These are phyloP conservation scores for Tachycineta bicolor DNA, from an alignment of 2,113 vertebrate genomes.

Conservation along the genomic window DNA sequence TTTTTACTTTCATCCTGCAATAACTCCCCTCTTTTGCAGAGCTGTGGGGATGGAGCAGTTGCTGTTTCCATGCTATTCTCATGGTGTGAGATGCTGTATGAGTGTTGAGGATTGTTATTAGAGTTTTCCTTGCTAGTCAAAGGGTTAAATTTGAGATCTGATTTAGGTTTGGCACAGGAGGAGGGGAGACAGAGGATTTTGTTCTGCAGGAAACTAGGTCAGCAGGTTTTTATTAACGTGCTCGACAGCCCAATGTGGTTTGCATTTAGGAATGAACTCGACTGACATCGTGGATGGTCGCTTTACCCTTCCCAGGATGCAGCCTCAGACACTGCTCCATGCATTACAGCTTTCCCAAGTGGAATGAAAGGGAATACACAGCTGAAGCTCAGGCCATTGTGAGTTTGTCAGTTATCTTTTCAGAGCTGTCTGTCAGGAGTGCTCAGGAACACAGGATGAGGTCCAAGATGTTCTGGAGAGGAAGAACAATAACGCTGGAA, in stretches of 20 bases:
- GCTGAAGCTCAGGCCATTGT: neutral
- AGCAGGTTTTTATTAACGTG: conserved; percentile 63
- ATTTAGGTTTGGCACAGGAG: conserved; percentile 48
- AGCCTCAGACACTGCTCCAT: conserved; percentile 15
- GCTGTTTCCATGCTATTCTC: neutral
- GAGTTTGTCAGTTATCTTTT: neutral
- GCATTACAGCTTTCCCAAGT: neutral
- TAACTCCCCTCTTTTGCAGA: neutral
- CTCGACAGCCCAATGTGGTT: conserved; percentile 50
- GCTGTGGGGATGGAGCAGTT: neutral
- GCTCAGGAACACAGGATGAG: neutral
- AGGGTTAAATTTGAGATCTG: conserved; percentile 61
- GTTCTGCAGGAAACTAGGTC: conserved; percentile 71
- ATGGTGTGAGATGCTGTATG: neutral
- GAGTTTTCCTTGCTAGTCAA: neutral
- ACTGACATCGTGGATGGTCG: conserved; percentile 2
- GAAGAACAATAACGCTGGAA: neutral
- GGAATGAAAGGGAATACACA: neutral
- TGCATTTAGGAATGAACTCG: conserved; percentile 53
- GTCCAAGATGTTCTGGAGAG: neutral
- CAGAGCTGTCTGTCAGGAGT: neutral
- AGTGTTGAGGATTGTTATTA: neutral
- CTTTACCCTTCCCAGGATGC: conserved; percentile 57
- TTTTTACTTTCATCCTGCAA: neutral
- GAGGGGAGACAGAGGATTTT: conserved; percentile 59